Conservation (phyloP, 2,797 vertebrate species). For the Hydrolagus colliei region DNA sequence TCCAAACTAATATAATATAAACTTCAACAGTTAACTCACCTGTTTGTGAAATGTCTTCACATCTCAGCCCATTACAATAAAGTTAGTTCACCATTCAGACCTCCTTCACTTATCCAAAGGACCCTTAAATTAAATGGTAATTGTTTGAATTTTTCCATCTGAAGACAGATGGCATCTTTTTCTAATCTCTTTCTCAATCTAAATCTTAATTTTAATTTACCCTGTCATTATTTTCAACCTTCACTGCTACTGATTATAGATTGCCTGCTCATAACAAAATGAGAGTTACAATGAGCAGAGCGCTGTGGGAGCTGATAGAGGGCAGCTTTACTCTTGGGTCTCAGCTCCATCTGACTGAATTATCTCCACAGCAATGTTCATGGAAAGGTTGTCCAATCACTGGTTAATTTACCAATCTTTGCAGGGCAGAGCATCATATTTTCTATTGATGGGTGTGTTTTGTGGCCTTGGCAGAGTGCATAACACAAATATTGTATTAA, state of each 20-base stretch:
- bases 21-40: background rate
- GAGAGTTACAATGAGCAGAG: background rate
- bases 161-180: background rate
- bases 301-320: background rate
- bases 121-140: background rate
- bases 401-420: no score
- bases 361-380: background rate
- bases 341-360: background rate
- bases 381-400: background rate
- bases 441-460: no score
- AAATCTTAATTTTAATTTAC: background rate
- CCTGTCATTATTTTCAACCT: background rate
- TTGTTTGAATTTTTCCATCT: background rate
- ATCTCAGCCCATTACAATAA: background rate
- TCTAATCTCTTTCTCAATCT: background rate
- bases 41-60: background rate
- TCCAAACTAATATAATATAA: background rate
- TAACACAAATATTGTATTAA: no score
- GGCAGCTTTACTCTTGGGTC: background rate
- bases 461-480: no score
- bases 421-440: no score
- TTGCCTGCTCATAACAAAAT: background rate
- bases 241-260: background rate
- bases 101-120: background rate
- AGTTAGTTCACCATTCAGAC: background rate